Evolutionary conservation across 2,797 vertebrate genomes (phyloP).

Genomic region (Gadopsis bispinosus): DNA sequence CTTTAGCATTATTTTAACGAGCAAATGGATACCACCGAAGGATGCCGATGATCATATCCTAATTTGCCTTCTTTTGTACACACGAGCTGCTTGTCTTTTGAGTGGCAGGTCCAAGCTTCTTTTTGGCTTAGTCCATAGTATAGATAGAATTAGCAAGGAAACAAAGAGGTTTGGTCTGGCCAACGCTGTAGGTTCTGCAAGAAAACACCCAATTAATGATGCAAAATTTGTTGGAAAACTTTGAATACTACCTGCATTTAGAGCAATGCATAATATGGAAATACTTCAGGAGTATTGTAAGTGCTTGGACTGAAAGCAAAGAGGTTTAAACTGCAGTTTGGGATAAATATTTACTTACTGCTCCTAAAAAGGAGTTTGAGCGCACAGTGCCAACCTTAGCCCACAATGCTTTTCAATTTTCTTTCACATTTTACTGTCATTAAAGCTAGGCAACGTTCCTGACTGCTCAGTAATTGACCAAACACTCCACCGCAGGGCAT

Average conservation of each 20-base stretch:
- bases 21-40: constrained; percentile 7
- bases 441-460: constrained; percentile 1
- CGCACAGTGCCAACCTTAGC: not conserved
- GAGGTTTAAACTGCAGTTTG: not conserved
- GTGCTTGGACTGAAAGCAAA: not conserved
- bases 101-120: constrained; percentile 25
- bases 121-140: constrained; percentile 61
- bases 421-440: not conserved
- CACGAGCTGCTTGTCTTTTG: not conserved
- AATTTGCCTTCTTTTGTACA: not conserved
- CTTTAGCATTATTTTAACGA: constrained; percentile 37
- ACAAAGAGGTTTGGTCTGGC: constrained; percentile 7
- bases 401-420: not conserved
- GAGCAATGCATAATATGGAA: too few relatives aligned
- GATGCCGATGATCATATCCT: not conserved
- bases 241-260: too few relatives aligned
- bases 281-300: not conserved
- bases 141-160: constrained; percentile 59
- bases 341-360: not conserved
- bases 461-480: constrained; percentile 16
- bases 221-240: not conserved
- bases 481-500: constrained; percentile 3
- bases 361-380: not conserved
- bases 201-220: constrained; percentile 9
- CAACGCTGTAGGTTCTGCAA: not conserved